phyloP scores from a whole-genome alignment of 2,113 vertebrate genomes.

The Ploceus nigricollis region DNA sequence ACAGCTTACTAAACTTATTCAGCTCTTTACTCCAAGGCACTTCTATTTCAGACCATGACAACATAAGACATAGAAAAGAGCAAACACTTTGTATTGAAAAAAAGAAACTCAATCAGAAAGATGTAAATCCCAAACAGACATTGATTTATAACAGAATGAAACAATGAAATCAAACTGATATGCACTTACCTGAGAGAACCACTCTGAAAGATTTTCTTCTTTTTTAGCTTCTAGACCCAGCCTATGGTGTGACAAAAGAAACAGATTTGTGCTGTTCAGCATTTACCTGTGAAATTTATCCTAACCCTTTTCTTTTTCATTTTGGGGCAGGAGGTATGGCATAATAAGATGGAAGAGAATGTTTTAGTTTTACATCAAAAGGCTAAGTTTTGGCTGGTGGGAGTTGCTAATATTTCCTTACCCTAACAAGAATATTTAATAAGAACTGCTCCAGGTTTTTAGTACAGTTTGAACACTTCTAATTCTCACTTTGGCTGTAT shows the following conservation, averaged over 20 bases:
- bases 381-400: background rate
- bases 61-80: background rate
- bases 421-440: background rate
- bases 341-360: background rate
- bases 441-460: background rate
- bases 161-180: background rate
- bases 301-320: background rate
- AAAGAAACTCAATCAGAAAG: background rate
- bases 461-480: background rate
- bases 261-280: background rate
- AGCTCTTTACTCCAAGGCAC: background rate
- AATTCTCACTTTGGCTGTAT: background rate
- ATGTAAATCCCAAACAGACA: background rate
- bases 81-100: background rate
- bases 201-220: slow-evolving; percentile 94
- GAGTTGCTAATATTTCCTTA: background rate
- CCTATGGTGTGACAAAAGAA: slow-evolving; percentile 63
- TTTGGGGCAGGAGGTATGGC: too few species aligned
- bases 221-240: slow-evolving; percentile 95
- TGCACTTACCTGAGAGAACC: slow-evolving; percentile 92
- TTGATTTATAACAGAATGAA: background rate
- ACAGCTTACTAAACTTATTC: background rate
- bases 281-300: background rate
- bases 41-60: background rate
- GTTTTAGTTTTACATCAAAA: background rate